Evolutionary conservation across 2,888 invertebrate species (phyloP).

Genomic region (Lasioglossum morio): DNA sequence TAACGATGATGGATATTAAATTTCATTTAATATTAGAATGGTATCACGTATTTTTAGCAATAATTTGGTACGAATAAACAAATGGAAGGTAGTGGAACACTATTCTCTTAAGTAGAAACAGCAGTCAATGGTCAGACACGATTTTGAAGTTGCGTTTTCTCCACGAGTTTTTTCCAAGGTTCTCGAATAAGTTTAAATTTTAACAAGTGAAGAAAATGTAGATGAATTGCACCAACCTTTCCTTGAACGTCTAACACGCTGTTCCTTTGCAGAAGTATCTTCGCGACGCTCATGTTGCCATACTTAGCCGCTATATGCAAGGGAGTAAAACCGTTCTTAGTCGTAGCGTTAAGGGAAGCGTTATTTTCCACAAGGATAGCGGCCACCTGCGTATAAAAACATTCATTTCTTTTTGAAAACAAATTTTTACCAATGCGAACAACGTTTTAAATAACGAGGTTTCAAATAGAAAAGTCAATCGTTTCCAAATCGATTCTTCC

Average conservation of each 20-base stretch:
- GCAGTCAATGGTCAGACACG: neutral
- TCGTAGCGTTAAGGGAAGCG: constrained; percentile 95
- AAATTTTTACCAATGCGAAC: neutral
- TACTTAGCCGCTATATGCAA: constrained; percentile 99
- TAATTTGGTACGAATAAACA: neutral
- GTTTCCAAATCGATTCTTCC: neutral
- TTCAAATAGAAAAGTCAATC: neutral
- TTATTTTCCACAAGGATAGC: constrained; percentile 95
- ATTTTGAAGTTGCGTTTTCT: neutral
- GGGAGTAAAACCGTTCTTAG: constrained; percentile 98
- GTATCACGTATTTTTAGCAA: neutral
- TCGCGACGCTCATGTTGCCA: constrained; percentile 96
- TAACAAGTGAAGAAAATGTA: neutral
- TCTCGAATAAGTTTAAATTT: too few species aligned
- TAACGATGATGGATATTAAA: too few species aligned
- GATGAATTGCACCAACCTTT: constrained; percentile 85
- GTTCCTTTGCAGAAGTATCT: constrained; percentile 93
- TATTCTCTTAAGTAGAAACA: neutral
- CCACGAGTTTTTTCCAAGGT: too few species aligned
- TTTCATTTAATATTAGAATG: too few species aligned
- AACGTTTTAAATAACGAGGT: neutral
- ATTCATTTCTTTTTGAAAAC: neutral
- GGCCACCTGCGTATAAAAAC: constrained; percentile 88
- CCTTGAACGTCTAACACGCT: constrained; percentile 96
- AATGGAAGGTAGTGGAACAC: neutral